phyloP scores from a whole-genome alignment of 2,888 invertebrate species.

The Syrista parreyssii region DNA sequence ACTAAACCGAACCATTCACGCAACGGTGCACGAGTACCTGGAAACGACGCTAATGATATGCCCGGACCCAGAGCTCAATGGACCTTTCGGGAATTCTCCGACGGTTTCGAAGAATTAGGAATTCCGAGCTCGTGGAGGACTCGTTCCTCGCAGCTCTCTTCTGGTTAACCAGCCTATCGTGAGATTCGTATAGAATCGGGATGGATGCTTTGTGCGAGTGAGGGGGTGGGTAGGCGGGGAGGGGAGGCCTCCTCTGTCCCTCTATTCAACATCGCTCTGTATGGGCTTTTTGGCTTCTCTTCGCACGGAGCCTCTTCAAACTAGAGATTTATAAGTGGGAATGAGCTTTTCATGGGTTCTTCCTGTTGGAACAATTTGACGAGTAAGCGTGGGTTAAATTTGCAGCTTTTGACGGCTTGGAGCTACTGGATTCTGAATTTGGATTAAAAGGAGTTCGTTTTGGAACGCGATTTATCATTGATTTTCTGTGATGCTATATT shows the following conservation, averaged over 20 bases:
- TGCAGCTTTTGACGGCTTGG: too few species aligned
- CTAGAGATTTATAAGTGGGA: conserved; percentile 59
- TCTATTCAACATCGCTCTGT: too few species aligned
- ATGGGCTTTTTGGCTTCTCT: conserved; percentile 2
- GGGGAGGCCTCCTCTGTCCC: too few species aligned
- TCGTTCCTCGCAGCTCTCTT: conserved; percentile 18
- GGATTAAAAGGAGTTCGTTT: too few species aligned
- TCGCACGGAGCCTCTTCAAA: conserved; percentile 25
- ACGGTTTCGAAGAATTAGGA: conserved; percentile 66
- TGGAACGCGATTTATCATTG: too few species aligned
- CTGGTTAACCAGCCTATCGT: conserved; percentile 7
- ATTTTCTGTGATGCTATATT: too few species aligned
- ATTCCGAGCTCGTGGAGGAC: conserved; percentile 60
- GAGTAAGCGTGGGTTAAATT: conserved; percentile 36
- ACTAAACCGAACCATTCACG: conserved; percentile 57
- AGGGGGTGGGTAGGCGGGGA: too few species aligned
- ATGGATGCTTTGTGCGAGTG: conserved; percentile 42
- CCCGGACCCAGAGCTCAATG: conserved; percentile 57
- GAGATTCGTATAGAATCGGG: conserved; percentile 29
- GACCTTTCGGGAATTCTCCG: conserved; percentile 65
- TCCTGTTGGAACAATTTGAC: conserved; percentile 58
- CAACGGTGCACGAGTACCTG: conserved; percentile 49
- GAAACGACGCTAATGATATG: conserved; percentile 65
- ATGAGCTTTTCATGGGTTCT: conserved; percentile 55
- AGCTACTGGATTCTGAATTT: too few species aligned